phyloP scores from a whole-genome alignment of 2,113 vertebrate species.

The Toxostoma redivivum region DNA sequence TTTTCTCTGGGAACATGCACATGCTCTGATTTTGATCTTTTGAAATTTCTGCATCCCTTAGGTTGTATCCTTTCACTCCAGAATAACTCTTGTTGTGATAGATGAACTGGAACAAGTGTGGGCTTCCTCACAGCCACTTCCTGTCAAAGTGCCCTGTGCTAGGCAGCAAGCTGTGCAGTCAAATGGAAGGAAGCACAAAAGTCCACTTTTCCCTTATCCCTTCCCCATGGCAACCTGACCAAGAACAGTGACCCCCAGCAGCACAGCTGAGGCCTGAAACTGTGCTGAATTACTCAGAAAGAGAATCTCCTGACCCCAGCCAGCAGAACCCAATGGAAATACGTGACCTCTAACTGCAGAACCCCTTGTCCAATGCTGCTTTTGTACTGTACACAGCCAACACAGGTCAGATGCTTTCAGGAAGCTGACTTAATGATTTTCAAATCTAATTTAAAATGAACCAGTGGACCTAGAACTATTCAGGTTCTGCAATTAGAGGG shows the following conservation, averaged over 20 bases:
- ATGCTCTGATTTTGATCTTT: conserved; percentile 31
- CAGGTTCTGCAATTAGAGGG: conserved; percentile 49
- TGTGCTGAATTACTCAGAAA: conserved; percentile 41
- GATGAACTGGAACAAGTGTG: conserved; percentile 67
- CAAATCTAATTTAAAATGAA: neutral
- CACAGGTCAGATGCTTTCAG: conserved; percentile 6
- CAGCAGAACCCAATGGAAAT: neutral
- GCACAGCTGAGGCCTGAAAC: conserved; percentile 50
- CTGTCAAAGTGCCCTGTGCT: conserved; percentile 38
- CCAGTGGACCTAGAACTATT: conserved; percentile 13
- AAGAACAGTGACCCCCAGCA: conserved; percentile 49
- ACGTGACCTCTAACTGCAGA: neutral
- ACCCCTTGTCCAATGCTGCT: neutral
- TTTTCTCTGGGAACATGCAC: neutral
- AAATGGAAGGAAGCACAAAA: conserved; percentile 49
- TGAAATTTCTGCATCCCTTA: conserved; percentile 47
- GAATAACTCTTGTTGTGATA: conserved; percentile 49
- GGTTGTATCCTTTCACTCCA: conserved; percentile 59
- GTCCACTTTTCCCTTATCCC: conserved; percentile 52
- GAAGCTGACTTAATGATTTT: neutral
- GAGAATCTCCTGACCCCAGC: conserved; percentile 11
- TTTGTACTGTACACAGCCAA: neutral
- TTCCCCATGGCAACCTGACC: conserved; percentile 58
- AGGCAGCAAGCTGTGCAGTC: conserved; percentile 51
- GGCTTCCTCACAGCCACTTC: conserved; percentile 66